Percentiles rank a stretch among this genome's conserved stretches.
Evolutionary conservation across 2,113 vertebrate species (phyloP).

Genomic region (Merops nubicus): DNA sequence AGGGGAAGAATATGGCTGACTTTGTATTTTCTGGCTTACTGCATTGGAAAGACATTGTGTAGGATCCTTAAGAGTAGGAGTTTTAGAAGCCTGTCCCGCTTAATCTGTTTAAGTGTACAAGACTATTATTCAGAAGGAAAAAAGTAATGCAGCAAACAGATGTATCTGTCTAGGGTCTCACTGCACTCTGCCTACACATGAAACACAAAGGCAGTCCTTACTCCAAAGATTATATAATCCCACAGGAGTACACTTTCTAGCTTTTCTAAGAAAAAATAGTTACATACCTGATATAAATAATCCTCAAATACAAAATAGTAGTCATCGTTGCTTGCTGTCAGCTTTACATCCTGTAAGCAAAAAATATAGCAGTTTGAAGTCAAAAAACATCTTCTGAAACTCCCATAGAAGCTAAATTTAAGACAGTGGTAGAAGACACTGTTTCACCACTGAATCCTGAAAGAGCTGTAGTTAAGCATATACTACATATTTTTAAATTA

Average conservation of each 20-base stretch:
- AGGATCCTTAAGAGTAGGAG: background rate
- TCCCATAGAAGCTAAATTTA: background rate
- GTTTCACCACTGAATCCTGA: background rate
- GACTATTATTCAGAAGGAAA: background rate
- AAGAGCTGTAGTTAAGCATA: background rate
- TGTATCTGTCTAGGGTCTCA: background rate
- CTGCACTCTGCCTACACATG: background rate
- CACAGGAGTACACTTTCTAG: background rate
- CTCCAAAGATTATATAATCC: background rate
- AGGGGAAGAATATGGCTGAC: background rate
- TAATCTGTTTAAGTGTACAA: background rate
- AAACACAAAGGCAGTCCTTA: background rate
- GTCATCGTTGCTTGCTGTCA: conserved; percentile 97
- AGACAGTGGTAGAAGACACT: background rate
- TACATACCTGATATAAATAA: conserved; percentile 94
- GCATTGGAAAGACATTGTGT: background rate
- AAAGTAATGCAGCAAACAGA: background rate
- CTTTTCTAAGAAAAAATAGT: background rate
- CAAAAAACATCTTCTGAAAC: background rate
- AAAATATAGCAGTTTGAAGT: background rate
- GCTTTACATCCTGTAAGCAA: conserved; percentile 91
- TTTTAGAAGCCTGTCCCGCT: background rate
- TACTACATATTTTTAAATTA: background rate
- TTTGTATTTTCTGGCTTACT: background rate
- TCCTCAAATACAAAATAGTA: conserved; percentile 99